Evolutionary conservation across 1,140 invertebrate genomes (phyloP).

Genomic region (Asbolus verrucosus): DNA sequence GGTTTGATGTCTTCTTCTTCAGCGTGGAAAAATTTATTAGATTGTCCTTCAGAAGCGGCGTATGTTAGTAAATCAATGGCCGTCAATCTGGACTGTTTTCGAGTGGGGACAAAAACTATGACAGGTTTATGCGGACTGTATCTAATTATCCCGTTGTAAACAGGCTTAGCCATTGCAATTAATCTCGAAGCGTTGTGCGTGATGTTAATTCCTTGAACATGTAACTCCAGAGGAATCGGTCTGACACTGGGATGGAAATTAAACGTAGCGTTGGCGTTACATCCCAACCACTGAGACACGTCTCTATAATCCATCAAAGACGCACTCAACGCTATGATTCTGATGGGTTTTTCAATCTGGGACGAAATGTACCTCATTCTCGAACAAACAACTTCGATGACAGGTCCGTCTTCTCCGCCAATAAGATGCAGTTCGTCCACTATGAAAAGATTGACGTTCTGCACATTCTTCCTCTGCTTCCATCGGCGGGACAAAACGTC

Average conservation of each 20-base stretch:
- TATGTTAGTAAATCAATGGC: slow-evolving; percentile 96
- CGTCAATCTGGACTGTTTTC: slow-evolving; percentile 92
- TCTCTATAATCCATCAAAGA: slow-evolving; percentile 96
- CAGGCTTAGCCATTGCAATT: slow-evolving; percentile 97
- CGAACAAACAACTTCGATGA: slow-evolving; percentile 97
- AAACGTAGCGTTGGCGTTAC: slow-evolving; percentile 91
- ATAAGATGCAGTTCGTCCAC: slow-evolving; percentile 97
- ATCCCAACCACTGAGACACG: slow-evolving; percentile 97
- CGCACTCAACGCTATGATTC: slow-evolving; percentile 95
- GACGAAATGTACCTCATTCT: slow-evolving; percentile 97
- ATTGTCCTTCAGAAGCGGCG: slow-evolving; percentile 87
- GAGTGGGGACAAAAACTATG: slow-evolving; percentile 96
- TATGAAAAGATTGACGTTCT: slow-evolving; percentile 97
- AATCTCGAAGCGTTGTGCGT: slow-evolving; percentile 96
- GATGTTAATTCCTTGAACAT: slow-evolving; percentile 98
- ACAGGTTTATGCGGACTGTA: slow-evolving; percentile 91
- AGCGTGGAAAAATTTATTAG: slow-evolving; percentile 89
- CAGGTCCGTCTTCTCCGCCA: slow-evolving; percentile 90
- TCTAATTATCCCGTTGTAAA: slow-evolving; percentile 93
- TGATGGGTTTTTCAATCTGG: slow-evolving; percentile 92
- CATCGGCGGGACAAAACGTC: slow-evolving; percentile 97
- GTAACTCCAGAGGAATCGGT: slow-evolving; percentile 93
- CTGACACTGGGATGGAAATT: slow-evolving; percentile 99
- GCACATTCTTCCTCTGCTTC: slow-evolving; percentile 99
- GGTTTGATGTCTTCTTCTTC: slow-evolving; percentile 88